These are phyloP conservation scores for Macquaria australasica DNA, from an alignment of 2,113 vertebrate genomes.

Conservation along the genomic window DNA sequence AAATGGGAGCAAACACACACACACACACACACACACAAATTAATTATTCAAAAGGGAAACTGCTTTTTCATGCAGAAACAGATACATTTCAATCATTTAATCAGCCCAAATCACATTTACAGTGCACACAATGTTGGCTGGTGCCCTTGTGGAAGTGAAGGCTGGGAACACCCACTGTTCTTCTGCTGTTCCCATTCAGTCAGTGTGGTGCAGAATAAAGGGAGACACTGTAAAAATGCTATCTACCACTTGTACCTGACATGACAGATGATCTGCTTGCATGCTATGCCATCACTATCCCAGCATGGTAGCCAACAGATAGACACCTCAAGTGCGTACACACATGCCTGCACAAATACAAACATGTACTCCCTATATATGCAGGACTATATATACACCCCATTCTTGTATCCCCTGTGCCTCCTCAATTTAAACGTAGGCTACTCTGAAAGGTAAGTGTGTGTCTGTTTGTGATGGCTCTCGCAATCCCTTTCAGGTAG, in stretches of 20 bases:
- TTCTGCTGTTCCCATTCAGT: slow-evolving; percentile 73
- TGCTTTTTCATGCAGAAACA: slow-evolving; percentile 66
- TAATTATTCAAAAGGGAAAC: slow-evolving; percentile 63
- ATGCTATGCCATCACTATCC: slow-evolving; percentile 38
- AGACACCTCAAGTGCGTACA: slow-evolving; percentile 24
- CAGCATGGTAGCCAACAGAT: slow-evolving; percentile 25
- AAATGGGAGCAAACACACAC: slow-evolving; percentile 12
- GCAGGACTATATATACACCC: background rate
- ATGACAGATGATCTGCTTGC: slow-evolving; percentile 59
- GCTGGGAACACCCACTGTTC: slow-evolving; percentile 25
- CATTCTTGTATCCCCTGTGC: background rate
- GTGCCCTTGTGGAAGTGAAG: slow-evolving; percentile 9
- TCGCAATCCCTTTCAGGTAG: slow-evolving; percentile 47
- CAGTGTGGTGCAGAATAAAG: slow-evolving; percentile 56
- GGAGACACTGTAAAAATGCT: slow-evolving; percentile 44
- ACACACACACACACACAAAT: slow-evolving; percentile 35
- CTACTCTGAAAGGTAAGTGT: slow-evolving; percentile 34
- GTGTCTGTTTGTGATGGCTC: slow-evolving; percentile 42
- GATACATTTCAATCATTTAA: slow-evolving; percentile 55
- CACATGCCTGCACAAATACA: background rate
- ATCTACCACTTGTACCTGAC: slow-evolving; percentile 61
- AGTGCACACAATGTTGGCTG: slow-evolving; percentile 10
- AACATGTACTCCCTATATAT: background rate
- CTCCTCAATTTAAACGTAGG: slow-evolving; percentile 50
- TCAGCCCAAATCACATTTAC: slow-evolving; percentile 47